Percentiles rank a stretch among this genome's conserved stretches.
These are phyloP conservation scores for Drosophila peninsularis DNA, from an alignment of 2,888 invertebrate species.

Conservation along the genomic window DNA sequence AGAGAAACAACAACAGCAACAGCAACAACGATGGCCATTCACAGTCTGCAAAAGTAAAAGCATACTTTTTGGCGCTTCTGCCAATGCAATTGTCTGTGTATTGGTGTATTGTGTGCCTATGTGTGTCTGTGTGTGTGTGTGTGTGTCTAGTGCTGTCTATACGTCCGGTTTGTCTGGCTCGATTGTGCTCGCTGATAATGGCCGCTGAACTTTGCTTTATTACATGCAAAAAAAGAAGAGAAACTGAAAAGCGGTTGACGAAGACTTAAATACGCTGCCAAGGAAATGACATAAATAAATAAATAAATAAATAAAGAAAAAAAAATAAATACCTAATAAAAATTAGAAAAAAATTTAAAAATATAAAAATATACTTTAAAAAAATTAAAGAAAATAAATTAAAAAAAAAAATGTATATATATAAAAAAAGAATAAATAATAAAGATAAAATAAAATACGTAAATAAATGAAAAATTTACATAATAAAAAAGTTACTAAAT, in stretches of 20 bases:
- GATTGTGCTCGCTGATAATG: conserved; percentile 69
- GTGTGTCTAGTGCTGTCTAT: conserved; percentile 45
- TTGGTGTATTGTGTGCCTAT: conserved; percentile 9
- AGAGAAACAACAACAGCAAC: conserved; percentile 6
- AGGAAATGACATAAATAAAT: neutral
- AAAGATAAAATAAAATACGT: no score
- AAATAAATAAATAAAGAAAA: neutral
- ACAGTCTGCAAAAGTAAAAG: conserved; percentile 58
- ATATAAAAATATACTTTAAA: neutral
- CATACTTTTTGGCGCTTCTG: conserved; percentile 60
- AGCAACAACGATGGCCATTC: conserved; percentile 36
- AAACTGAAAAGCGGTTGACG: neutral
- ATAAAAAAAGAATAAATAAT: no score
- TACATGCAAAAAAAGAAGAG: conserved; percentile 53
- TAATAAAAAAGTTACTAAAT: no score
- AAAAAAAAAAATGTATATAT: neutral
- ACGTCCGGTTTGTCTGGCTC: conserved; percentile 54
- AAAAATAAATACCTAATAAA: neutral
- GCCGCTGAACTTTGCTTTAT: conserved; percentile 70
- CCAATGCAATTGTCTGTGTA: conserved; percentile 33
- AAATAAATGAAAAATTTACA: no score
- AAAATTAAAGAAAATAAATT: neutral
- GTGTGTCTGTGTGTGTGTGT: conserved; percentile 13
- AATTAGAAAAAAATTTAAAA: neutral
- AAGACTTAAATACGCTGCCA: conserved; percentile 9